Evolutionary conservation across 2,888 invertebrate genomes (phyloP), one percentile per base, ranked within the genome.

Genomic region (Cryptus viduatorius): DNA sequence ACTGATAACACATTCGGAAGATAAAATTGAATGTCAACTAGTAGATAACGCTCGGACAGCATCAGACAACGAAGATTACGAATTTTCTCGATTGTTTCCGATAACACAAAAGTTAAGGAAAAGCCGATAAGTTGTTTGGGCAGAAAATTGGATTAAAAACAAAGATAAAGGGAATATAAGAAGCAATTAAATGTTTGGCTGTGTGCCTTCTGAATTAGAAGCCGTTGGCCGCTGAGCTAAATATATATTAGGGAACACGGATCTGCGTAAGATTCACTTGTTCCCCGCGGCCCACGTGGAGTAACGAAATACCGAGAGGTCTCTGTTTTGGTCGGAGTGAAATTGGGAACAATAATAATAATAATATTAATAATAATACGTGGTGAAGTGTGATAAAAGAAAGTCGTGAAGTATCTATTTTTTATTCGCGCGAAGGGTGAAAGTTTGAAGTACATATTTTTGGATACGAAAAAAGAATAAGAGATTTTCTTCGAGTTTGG

Each of bases 191-290:
- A 79, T 64, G 29, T 19, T 71, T 67, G 37, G 56, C 24, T 44
- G 7, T 4, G 77, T 61, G 37, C 42, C 24, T 14, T 53, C 4
- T 24, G 71, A 67, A 76, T 82, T 65, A 59, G 71, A 76, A 72
- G 65, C 31, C 77, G 50, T 85, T 73, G 79, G 16, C 79, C 71
- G 37, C 46, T 76, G 44, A 53, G 79, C 82, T 79, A 79, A 79
- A 85, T 85, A 76, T 82, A 79, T 44, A 59, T 53, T 4, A 19
- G 50, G 42, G 64, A 71, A 53, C 64, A 71, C 16, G 71, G 10
- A 72, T 71, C 4, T 46, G 75, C 44, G 59, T 16, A 69, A 19
- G 48, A 79, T 65, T 75, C 19, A 61, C 50, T 37, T 14, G 65
- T 67, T 48, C 16, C 16, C 56, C 24, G 50, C 24, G 16, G 56